phyloP scores from a whole-genome alignment of 2,113 vertebrate species.

The Grammomys dolichurus region DNA sequence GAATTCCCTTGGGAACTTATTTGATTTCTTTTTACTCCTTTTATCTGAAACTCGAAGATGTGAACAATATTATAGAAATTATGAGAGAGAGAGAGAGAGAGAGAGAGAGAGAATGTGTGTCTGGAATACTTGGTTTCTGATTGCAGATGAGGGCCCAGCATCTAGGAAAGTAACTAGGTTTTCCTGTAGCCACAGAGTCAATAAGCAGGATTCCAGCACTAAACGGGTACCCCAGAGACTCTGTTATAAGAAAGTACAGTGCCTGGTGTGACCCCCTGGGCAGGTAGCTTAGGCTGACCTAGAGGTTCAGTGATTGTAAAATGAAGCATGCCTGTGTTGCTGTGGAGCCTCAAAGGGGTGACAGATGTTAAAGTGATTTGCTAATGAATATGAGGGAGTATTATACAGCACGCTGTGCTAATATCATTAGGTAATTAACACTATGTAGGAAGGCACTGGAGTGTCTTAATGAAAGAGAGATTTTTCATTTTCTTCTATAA shows the following conservation, averaged over 20 bases:
- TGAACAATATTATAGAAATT: not conserved
- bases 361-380: not conserved
- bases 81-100: not conserved
- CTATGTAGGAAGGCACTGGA: not conserved
- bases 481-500: constrained; percentile 1
- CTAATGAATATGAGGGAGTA: not conserved
- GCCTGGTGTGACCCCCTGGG: not conserved
- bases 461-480: not conserved
- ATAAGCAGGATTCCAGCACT: not conserved
- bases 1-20: not conserved
- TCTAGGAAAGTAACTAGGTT: not conserved
- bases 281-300: not conserved
- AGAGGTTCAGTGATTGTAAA: not conserved
- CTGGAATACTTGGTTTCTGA: not conserved
- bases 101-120: not conserved
- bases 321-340: not conserved
- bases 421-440: constrained; percentile 11
- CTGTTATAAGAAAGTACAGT: not conserved
- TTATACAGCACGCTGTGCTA: not conserved
- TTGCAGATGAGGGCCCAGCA: not conserved
- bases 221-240: not conserved
- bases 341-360: not conserved
- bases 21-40: not conserved
- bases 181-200: not conserved
- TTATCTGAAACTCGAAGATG: not conserved